Evolutionary conservation across 2,888 invertebrate genomes (phyloP), one percentile per base, ranked within the genome.

Genomic region (Acronicta aceris): DNA sequence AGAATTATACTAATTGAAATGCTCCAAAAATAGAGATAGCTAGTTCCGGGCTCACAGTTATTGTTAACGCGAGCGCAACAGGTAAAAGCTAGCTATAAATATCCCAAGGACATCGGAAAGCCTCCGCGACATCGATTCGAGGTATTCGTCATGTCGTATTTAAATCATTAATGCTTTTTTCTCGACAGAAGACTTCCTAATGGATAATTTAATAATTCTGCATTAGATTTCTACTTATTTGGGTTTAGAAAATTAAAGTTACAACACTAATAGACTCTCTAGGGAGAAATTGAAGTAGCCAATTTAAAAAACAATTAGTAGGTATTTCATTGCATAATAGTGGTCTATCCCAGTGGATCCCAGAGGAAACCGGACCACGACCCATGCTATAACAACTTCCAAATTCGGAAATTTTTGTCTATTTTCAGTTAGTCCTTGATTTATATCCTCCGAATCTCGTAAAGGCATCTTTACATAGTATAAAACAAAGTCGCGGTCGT

Each of bases 81-180:
- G 12, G 30, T 15, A 51, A 54, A 51, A 50, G 6, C 6, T 9
- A n/a, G 25, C 17, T 54, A 61, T 42, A 54, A 54, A 55, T 69
- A 54, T 2, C 16, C 15, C 50, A 66, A 41, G 54, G 40, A 54
- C 27, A 16, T 15, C n/a, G 17, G 40, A 12, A 15, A 47, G 25
- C 42, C 42, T 61, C 25, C 9, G 7, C 25, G 15, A 49, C 27
- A 25, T 30, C 30, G 15, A 5, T 33, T 17, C 4, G 10, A 33
- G 7, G 12, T 38, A 17, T n/a, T 17, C 16, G 17, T 15, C 21
- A 27, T 17, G 15, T 16, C 12, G n/a, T 45, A 49, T 38, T 50
- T 42, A 46, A 12, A 41, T 13, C 13, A 25, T 41, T 33, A 9
- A 41, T 6, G 12, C 7, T 41, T 47, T 45, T 8, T 13, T 36